Conservation (phyloP, 2,797 vertebrate genomes). For the Sebastes reedi region DNA sequence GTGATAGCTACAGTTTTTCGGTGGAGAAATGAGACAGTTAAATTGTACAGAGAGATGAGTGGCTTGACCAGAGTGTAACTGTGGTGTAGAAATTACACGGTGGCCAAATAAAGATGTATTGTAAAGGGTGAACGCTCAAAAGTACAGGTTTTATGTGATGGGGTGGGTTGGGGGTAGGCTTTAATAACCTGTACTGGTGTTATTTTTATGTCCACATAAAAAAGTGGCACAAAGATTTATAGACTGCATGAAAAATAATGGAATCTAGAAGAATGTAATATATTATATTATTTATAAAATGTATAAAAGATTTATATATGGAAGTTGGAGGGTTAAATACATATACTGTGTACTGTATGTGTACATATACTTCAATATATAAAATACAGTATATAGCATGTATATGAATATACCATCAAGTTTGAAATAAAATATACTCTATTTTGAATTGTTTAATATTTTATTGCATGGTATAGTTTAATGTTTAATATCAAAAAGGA, state of each 20-base stretch:
- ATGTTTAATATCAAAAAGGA: no score
- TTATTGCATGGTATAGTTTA: neutral
- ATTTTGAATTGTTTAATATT: neutral
- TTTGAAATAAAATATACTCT: neutral
- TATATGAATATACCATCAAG: neutral
- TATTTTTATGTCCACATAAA: slow-evolving; percentile 5
- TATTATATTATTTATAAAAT: neutral
- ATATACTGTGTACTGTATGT: neutral
- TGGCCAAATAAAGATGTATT: slow-evolving; percentile 48
- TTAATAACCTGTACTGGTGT: neutral
- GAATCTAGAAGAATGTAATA: neutral
- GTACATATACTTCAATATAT: neutral
- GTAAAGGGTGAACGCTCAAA: slow-evolving; percentile 12
- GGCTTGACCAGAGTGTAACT: slow-evolving; percentile 41
- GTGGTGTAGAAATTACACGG: slow-evolving; percentile 29
- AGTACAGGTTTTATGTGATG: slow-evolving; percentile 25
- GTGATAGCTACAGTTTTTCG: slow-evolving; percentile 59
- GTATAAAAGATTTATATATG: neutral
- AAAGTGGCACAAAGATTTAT: neutral
- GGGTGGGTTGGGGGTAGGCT: neutral
- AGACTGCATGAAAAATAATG: neutral
- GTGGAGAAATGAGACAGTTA: slow-evolving; percentile 67
- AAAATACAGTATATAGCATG: no score
- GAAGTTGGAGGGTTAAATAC: neutral
- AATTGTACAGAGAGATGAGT: slow-evolving; percentile 64